Percentiles rank a stretch among this genome's conserved stretches.
Conservation (phyloP, 2,797 vertebrate genomes). For the Macrochelys suwanniensis region DNA sequence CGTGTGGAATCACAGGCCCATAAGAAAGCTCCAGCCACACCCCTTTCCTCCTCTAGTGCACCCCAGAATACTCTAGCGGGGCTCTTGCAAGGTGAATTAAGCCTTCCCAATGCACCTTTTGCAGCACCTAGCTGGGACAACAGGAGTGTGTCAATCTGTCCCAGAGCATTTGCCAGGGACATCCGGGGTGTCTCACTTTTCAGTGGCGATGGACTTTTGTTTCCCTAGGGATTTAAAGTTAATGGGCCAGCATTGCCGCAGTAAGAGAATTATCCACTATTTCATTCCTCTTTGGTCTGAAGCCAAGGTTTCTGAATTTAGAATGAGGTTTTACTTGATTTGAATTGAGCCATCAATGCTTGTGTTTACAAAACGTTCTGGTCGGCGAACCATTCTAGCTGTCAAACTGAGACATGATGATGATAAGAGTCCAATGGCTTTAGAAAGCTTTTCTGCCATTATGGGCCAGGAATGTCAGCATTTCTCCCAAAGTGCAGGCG, state of each 20-base stretch:
- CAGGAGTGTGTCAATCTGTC: not conserved
- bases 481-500: not conserved
- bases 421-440: constrained; percentile 38
- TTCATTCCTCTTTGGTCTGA: constrained; percentile 16
- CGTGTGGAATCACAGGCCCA: not conserved
- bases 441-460: constrained; percentile 50
- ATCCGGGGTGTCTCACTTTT: not conserved
- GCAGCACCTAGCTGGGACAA: not conserved
- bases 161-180: not conserved
- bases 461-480: constrained; percentile 16
- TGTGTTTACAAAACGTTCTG: constrained; percentile 37
- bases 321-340: not conserved
- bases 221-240: not conserved
- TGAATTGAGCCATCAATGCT: constrained; percentile 41
- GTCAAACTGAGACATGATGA: constrained; percentile 22
- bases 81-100: not conserved
- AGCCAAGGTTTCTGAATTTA: not conserved
- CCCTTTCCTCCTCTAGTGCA: not conserved
- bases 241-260: not conserved
- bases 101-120: not conserved
- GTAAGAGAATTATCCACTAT: constrained; percentile 13
- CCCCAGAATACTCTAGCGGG: not conserved
- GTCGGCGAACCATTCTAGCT: constrained; percentile 42
- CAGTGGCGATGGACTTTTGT: not conserved
- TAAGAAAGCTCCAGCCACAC: not conserved